Evolutionary conservation across 2,797 vertebrate species (phyloP).

Genomic region (Champsocephalus esox): DNA sequence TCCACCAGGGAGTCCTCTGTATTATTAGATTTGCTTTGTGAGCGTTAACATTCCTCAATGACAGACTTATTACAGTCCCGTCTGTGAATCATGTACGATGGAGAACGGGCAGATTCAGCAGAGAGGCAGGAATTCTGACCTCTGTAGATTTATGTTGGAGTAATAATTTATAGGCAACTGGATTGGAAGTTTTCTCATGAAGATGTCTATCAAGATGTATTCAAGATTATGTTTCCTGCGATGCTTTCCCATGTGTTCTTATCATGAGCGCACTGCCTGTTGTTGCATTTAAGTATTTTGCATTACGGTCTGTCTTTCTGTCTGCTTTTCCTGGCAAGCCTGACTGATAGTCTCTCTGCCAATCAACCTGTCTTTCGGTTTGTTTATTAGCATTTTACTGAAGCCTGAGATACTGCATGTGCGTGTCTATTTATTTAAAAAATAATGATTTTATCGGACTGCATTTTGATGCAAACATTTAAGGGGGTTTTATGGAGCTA

Average conservation of each 20-base stretch:
- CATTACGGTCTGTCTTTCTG: conserved; percentile 9
- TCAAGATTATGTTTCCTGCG: conserved; percentile 24
- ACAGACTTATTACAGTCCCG: conserved; percentile 47
- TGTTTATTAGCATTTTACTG: conserved; percentile 3
- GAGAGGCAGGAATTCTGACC: conserved; percentile 41
- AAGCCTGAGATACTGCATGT: background rate
- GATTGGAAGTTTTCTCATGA: conserved; percentile 26
- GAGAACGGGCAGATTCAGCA: conserved; percentile 46
- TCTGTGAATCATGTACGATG: conserved; percentile 27
- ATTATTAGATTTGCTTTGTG: conserved; percentile 35
- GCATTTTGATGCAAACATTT: too few relatives aligned
- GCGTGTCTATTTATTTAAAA: background rate
- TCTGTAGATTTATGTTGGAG: conserved; percentile 25
- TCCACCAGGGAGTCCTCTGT: conserved; percentile 22
- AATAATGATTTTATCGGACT: background rate
- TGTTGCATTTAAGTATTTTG: background rate
- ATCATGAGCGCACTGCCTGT: conserved; percentile 20
- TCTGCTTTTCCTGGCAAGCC: background rate
- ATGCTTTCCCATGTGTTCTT: conserved; percentile 21
- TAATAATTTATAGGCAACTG: conserved; percentile 33
- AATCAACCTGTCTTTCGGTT: background rate
- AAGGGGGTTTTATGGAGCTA: too few relatives aligned
- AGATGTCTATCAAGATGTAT: conserved; percentile 35
- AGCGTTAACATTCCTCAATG: conserved; percentile 56
- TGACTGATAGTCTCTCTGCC: background rate